These are phyloP conservation scores for Sitobion miscanthi DNA, from an alignment of 1,140 invertebrate species.

Conservation along the genomic window DNA sequence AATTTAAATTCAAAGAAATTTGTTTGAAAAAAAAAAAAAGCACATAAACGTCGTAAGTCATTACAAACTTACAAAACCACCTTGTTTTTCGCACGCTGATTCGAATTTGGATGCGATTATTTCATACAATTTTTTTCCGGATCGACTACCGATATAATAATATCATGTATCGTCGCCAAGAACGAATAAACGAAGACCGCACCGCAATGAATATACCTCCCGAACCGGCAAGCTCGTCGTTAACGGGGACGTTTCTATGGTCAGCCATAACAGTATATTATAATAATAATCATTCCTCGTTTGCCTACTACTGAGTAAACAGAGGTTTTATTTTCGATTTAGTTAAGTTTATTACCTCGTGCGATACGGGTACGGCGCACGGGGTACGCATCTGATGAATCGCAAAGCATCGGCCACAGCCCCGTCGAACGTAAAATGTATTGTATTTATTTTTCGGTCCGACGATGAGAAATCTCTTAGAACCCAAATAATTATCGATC, in stretches of 20 bases:
- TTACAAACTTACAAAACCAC: background rate
- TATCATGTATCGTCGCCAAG: background rate
- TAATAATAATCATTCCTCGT: background rate
- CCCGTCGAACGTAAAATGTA: background rate
- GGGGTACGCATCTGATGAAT: background rate
- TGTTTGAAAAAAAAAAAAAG: background rate
- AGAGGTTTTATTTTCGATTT: background rate
- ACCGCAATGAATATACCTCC: background rate
- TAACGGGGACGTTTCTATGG: background rate
- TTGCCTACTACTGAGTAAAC: background rate
- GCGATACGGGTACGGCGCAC: background rate
- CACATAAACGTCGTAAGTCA: background rate
- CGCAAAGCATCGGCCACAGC: background rate
- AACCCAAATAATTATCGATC: background rate
- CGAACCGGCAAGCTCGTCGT: background rate
- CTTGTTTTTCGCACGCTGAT: background rate
- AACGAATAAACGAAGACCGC: background rate
- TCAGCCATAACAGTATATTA: background rate
- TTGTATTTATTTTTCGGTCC: background rate
- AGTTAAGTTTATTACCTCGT: background rate
- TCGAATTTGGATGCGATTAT: background rate
- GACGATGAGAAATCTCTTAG: background rate
- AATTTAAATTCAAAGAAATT: background rate
- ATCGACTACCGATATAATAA: background rate
- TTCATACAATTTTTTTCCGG: background rate